Evolutionary conservation across 2,888 invertebrate genomes (phyloP), one percentile per base, ranked within the genome.

Genomic region (Leptopilina syphax): DNA sequence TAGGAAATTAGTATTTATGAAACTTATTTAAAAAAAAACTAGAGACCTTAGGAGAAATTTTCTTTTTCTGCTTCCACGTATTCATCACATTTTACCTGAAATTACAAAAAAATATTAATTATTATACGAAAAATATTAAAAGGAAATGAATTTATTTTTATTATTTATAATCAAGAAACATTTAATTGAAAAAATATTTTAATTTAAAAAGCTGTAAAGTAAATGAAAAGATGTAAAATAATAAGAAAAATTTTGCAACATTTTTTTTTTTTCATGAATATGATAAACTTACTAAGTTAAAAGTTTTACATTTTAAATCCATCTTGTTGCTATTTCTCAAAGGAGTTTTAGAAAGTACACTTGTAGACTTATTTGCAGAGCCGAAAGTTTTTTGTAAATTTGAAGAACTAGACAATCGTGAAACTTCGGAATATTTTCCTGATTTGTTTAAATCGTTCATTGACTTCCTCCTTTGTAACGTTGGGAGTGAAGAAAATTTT

Each of bases 51-150:
- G 67, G 84, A 82, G 80, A 86, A 88, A 66, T 91, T 90, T 79
- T 91, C 91, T 77, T 91, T 91, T 68, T 90, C 90, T 24, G 85
- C 79, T 3, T 82, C 78, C 5, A 67, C 76, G 65, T 80, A 67
- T 6, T 77, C 44, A 57, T 34, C 77, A 73, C 9, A 18, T 70
- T 77, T 81, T 77, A 63, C 79, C 83, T 63, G 50, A 34, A 34
- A 34, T 3, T 2, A 34, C 60, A 41, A 80, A 68, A 1, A 83
- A 83, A 66, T 81, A 60, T n/a, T 1, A 83, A 83, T 66, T 82
- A 60, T n/a, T 66, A 66, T 24, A 54, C 34, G 44, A 44, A 10
- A 13, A 77, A 63, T 50, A 65, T 44, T 18, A 8, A 6, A 34
- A 77, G 13, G 24, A 7, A 63, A 44, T 8, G 5, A 34, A 10